Conservation (phyloP, 2,888 invertebrate species). For the Gryllus longicercus region DNA sequence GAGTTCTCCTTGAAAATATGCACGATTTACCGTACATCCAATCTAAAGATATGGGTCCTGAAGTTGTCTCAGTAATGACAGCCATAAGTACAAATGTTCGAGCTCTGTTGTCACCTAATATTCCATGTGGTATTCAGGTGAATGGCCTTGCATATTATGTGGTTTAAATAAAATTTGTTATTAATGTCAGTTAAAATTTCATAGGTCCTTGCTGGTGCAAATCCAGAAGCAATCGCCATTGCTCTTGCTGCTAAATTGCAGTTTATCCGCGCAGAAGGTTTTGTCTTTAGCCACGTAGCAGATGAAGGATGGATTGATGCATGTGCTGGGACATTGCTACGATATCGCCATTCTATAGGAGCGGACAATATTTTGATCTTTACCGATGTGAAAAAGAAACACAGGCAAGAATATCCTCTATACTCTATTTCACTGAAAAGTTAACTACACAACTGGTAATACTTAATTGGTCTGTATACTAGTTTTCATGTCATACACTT, state of each 20-base stretch:
- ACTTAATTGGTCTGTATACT: too few species aligned
- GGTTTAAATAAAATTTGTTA: constrained; percentile 22
- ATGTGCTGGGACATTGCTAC: constrained; percentile 66
- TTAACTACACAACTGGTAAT: neutral
- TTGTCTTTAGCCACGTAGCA: constrained; percentile 73
- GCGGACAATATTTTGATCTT: constrained; percentile 67
- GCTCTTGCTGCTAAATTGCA: constrained; percentile 66
- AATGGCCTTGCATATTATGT: constrained; percentile 30
- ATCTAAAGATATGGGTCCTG: constrained; percentile 58
- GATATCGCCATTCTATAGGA: constrained; percentile 65
- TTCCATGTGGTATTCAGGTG: constrained; percentile 63
- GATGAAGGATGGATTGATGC: constrained; percentile 78
- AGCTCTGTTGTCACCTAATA: constrained; percentile 48
- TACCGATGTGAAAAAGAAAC: constrained; percentile 83
- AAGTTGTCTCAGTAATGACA: constrained; percentile 66
- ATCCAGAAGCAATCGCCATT: constrained; percentile 70
- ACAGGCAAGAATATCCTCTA: constrained; percentile 52
- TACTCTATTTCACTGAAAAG: neutral
- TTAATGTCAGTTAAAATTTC: neutral
- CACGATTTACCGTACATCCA: constrained; percentile 70
- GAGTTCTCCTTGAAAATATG: constrained; percentile 74
- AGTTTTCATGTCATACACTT: too few species aligned
- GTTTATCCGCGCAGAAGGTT: constrained; percentile 75
- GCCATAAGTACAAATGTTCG: constrained; percentile 60
- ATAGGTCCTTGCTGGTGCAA: constrained; percentile 71